A percentile compares a stretch with the other conserved stretches of the same genome.
phyloP scores from a whole-genome alignment of 2,797 vertebrate species.

The Premnoplex brunnescens region DNA sequence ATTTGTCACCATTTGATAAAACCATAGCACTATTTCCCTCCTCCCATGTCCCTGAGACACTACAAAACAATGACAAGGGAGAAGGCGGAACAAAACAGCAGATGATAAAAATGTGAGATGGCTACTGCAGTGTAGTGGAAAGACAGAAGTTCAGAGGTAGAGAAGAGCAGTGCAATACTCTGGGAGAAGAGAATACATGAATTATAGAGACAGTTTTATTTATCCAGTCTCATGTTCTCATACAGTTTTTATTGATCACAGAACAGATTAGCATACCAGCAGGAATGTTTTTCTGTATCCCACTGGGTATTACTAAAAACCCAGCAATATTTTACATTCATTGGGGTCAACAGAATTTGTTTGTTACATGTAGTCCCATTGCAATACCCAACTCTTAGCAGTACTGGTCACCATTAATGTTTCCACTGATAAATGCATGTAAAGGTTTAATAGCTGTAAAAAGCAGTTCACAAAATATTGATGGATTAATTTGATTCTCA shows the following conservation, averaged over 20 bases:
- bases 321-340: constrained; percentile 5
- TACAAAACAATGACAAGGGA: neutral
- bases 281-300: neutral
- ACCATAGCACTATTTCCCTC: neutral
- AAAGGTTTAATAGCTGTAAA: constrained; percentile 1
- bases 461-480: neutral
- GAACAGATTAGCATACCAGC: constrained; percentile 16
- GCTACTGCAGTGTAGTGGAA: neutral
- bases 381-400: neutral
- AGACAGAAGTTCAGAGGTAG: neutral
- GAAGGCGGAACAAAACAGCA: neutral
- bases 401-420: neutral
- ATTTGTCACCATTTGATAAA: neutral
- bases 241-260: constrained; percentile 32
- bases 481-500: neutral
- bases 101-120: neutral
- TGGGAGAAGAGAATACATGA: neutral
- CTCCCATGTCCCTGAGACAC: neutral
- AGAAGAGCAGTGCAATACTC: neutral
- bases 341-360: neutral
- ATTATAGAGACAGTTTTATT: constrained; percentile 39
- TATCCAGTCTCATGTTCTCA: neutral
- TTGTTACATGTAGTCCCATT: neutral
- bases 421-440: neutral
- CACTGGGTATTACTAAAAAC: neutral